phyloP scores from a whole-genome alignment of 1,140 invertebrate genomes.

The Zelostemma sp. region DNA sequence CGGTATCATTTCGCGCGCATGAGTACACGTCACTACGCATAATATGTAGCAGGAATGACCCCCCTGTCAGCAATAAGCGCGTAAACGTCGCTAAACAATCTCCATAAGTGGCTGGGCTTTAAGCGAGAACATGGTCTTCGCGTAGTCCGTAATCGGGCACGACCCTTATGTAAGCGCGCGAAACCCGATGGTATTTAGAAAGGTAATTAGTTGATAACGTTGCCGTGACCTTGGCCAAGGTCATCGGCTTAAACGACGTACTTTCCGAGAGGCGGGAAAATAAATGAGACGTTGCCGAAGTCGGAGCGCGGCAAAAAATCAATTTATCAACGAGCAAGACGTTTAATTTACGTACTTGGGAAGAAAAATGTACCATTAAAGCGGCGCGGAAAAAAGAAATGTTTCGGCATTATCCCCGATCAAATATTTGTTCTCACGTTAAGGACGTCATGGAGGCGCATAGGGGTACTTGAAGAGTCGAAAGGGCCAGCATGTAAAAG shows the following conservation, averaged over 20 bases:
- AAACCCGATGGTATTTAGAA: not conserved
- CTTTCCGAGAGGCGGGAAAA: too few relatives aligned
- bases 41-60: constrained; percentile 1
- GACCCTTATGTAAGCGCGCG: not conserved
- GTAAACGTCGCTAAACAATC: constrained; percentile 4
- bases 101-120: not conserved
- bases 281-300: too few relatives aligned
- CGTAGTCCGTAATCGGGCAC: not conserved
- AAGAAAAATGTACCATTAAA: not conserved
- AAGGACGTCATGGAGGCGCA: constrained; percentile 39
- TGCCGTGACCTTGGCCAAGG: too few relatives aligned
- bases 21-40: not conserved
- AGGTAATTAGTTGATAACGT: too few relatives aligned
- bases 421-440: constrained; percentile 53
- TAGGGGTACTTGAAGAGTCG: constrained; percentile 32
- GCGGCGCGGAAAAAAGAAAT: not conserved
- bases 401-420: constrained; percentile 9
- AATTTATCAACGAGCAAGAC: too few relatives aligned
- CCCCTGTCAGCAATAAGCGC: not conserved
- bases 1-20: constrained; percentile 2
- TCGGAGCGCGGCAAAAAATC: too few relatives aligned
- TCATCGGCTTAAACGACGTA: too few relatives aligned
- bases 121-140: not conserved
- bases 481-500: constrained; percentile 46
- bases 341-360: too few relatives aligned